Conservation (phyloP, 1,140 invertebrate species). For the Ostrea edulis region DNA sequence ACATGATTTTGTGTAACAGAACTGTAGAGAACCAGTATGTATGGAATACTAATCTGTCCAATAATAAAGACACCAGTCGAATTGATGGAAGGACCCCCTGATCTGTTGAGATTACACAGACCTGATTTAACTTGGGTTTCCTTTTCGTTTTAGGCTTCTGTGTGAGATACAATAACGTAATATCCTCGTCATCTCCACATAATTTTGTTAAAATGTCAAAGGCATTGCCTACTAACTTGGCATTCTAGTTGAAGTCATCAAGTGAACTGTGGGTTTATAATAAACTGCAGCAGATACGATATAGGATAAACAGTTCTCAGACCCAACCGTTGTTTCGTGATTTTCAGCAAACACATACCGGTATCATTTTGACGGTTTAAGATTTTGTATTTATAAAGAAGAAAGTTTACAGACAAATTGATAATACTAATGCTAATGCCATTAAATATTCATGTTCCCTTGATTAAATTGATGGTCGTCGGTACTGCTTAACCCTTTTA, state of each 20-base stretch:
- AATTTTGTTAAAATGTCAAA: background rate
- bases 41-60: too few species aligned
- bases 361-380: background rate
- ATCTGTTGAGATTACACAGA: conserved; percentile 15
- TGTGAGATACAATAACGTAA: background rate
- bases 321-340: background rate
- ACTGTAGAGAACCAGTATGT: too few species aligned
- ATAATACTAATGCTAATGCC: background rate
- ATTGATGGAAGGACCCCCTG: background rate
- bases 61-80: too few species aligned
- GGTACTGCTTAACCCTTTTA: conserved; percentile 8
- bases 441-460: conserved; percentile 20
- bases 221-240: background rate
- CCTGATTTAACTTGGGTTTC: conserved; percentile 3
- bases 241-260: background rate
- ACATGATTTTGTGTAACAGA: too few species aligned
- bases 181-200: background rate
- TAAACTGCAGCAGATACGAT: background rate
- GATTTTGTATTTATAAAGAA: background rate
- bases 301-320: too few species aligned
- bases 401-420: background rate
- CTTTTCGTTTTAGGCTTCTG: background rate
- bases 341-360: background rate
- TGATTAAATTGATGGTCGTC: conserved; percentile 20
- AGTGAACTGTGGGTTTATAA: background rate